Evolutionary conservation across 2,888 invertebrate species (phyloP).

Genomic region (Syrphus vitripennis): DNA sequence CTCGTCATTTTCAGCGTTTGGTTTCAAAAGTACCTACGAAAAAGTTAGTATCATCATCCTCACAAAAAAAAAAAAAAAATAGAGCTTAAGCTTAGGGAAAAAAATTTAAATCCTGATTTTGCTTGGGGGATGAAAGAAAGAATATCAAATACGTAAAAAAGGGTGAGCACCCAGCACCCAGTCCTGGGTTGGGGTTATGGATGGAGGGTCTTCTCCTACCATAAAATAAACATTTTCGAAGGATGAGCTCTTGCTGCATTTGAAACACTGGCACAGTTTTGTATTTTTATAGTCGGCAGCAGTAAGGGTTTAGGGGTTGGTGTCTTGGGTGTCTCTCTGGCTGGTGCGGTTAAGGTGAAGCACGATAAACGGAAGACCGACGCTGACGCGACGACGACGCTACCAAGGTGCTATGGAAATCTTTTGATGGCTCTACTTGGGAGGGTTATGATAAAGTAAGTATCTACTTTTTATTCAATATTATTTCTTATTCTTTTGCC

Average conservation of each 20-base stretch:
- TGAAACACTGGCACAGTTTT: conserved; percentile 29
- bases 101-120: conserved; percentile 60
- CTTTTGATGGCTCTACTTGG: conserved; percentile 36
- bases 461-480: conserved; percentile 22
- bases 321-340: too few species aligned
- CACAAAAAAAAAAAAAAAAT: not conserved
- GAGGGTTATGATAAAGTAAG: conserved; percentile 34
- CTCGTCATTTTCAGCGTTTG: conserved; percentile 48
- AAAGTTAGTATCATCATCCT: conserved; percentile 17
- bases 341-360: conserved; percentile 11
- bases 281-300: conserved; percentile 50
- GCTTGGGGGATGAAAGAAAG: conserved; percentile 37
- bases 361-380: conserved; percentile 9
- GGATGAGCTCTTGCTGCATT: conserved; percentile 49
- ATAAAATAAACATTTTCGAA: conserved; percentile 68
- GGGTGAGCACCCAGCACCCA: conserved; percentile 42
- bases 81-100: conserved; percentile 23
- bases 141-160: conserved; percentile 53
- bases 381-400: not conserved
- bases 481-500: conserved; percentile 18
- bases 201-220: not conserved
- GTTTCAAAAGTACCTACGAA: conserved; percentile 42
- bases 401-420: conserved; percentile 16
- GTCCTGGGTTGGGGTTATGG: not conserved
- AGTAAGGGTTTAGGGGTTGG: not conserved